Conservation (phyloP, 2,797 vertebrate species). For the Remorina albescens region DNA sequence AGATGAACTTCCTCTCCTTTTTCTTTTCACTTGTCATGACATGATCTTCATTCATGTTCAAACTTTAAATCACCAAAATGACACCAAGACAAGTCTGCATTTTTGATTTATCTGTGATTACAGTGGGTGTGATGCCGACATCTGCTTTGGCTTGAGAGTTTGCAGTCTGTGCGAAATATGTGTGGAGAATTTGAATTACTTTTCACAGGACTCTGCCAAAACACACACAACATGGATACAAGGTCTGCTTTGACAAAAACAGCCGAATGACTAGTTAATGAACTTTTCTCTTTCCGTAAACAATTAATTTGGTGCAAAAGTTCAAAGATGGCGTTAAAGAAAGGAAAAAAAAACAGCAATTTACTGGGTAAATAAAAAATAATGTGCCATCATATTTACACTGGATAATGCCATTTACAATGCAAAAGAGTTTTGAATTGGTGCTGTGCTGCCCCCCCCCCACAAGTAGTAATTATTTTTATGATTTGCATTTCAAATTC, state of each 20-base stretch:
- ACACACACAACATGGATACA: slow-evolving; percentile 36
- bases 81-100: neutral
- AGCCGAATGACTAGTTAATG: slow-evolving; percentile 55
- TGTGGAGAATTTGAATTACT: slow-evolving; percentile 46
- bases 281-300: slow-evolving; percentile 47
- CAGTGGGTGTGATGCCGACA: slow-evolving; percentile 14
- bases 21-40: neutral
- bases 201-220: slow-evolving; percentile 54
- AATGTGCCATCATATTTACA: slow-evolving; percentile 21
- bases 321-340: neutral
- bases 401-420: slow-evolving; percentile 32
- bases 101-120: slow-evolving; percentile 36
- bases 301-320: slow-evolving; percentile 23
- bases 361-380: slow-evolving; percentile 11
- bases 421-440: slow-evolving; percentile 24
- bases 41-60: neutral
- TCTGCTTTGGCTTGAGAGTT: slow-evolving; percentile 39
- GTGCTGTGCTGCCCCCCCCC: neutral
- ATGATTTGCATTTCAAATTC: slow-evolving; percentile 74
- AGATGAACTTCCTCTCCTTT: no score
- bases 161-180: slow-evolving; percentile 36
- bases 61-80: slow-evolving; percentile 36
- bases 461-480: slow-evolving; percentile 59
- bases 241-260: slow-evolving; percentile 62
- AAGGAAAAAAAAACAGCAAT: slow-evolving; percentile 11